Percentiles rank a stretch among this genome's conserved stretches.
These are phyloP conservation scores for Cetonia aurata DNA, from an alignment of 2,888 invertebrate genomes.

Conservation along the genomic window DNA sequence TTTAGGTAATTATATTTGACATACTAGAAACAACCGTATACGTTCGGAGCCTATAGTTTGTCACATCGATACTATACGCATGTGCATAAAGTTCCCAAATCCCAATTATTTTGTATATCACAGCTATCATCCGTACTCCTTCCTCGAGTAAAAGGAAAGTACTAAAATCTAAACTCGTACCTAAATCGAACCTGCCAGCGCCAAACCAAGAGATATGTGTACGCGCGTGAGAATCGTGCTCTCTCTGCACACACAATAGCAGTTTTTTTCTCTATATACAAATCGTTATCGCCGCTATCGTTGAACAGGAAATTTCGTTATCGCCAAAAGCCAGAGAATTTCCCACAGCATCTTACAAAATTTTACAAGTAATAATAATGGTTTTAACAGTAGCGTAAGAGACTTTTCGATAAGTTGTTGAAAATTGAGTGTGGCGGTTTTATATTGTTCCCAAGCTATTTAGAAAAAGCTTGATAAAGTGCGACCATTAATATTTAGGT, in stretches of 20 bases:
- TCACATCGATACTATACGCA: no score
- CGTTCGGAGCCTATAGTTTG: no score
- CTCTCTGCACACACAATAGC: conserved; percentile 19
- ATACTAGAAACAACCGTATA: no score
- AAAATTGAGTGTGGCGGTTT: conserved; percentile 1
- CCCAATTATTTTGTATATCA: no score
- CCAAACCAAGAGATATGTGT: conserved; percentile 2
- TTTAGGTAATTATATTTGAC: no score
- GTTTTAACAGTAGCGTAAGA: conserved; percentile 17
- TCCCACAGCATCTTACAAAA: conserved; percentile 45
- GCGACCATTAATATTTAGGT: not conserved
- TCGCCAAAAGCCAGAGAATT: conserved; percentile 43
- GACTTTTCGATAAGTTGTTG: conserved; percentile 24
- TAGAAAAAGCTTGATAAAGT: not conserved
- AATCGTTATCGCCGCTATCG: conserved; percentile 42
- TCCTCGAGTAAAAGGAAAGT: no score
- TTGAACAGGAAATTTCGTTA: conserved; percentile 46
- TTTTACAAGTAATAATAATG: conserved; percentile 24
- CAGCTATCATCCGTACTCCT: no score
- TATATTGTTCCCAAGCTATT: not conserved
- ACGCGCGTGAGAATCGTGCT: conserved; percentile 21
- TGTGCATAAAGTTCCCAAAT: no score
- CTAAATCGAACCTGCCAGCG: not conserved
- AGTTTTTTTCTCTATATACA: conserved; percentile 36
- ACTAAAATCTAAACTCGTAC: not conserved